Percentiles rank a stretch among this genome's conserved stretches.
Conservation (phyloP, 2,888 invertebrate genomes). For the Elgonia sp. region DNA sequence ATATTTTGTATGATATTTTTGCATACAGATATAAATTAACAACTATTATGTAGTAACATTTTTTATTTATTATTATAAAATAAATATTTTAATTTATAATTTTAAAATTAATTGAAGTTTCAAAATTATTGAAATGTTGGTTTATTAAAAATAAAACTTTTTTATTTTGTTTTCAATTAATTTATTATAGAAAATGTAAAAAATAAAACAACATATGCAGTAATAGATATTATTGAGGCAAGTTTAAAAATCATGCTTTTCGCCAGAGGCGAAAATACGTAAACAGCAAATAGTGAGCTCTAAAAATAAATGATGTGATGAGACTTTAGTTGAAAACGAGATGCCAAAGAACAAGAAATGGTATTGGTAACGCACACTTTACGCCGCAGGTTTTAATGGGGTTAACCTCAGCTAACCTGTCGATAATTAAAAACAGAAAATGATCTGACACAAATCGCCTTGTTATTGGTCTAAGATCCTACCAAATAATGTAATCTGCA, state of each 20-base stretch:
- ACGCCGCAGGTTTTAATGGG: conserved; percentile 81
- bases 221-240: conserved; percentile 7
- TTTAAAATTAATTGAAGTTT: too few relatives aligned
- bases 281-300: conserved; percentile 57
- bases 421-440: conserved; percentile 84
- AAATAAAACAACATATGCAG: background rate
- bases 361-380: conserved; percentile 75
- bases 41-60: too few relatives aligned
- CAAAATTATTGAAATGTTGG: too few relatives aligned
- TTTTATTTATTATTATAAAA: too few relatives aligned
- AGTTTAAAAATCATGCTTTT: conserved; percentile 47
- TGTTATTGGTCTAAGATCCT: conserved; percentile 77
- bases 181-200: too few relatives aligned
- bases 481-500: background rate
- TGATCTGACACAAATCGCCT: conserved; percentile 82
- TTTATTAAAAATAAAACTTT: too few relatives aligned
- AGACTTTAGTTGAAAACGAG: conserved; percentile 79
- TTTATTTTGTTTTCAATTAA: conserved; percentile 1
- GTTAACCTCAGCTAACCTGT: conserved; percentile 82
- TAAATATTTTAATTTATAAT: too few relatives aligned
- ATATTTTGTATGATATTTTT: too few relatives aligned
- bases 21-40: too few relatives aligned
- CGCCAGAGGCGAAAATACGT: conserved; percentile 63
- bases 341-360: conserved; percentile 69
- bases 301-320: conserved; percentile 79